These are phyloP conservation scores for Drosophila falleni DNA, from an alignment of 2,888 invertebrate species.

Conservation along the genomic window DNA sequence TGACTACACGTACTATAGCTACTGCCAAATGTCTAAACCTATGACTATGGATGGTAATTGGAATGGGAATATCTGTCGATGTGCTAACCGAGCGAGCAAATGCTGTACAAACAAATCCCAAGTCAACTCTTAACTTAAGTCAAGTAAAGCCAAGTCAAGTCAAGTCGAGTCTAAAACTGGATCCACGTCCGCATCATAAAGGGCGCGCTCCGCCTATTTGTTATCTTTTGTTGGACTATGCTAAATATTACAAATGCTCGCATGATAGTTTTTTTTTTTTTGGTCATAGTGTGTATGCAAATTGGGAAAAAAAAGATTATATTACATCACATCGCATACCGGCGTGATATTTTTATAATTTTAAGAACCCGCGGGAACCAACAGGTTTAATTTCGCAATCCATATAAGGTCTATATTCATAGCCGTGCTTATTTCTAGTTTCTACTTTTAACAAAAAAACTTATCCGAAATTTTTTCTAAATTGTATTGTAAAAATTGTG, in stretches of 20 bases:
- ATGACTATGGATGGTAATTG: conserved; percentile 27
- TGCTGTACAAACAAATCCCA: conserved; percentile 54
- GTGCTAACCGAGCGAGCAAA: conserved; percentile 46
- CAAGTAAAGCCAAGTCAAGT: conserved; percentile 3
- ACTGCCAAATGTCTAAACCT: conserved; percentile 15
- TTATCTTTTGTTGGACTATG: conserved; percentile 7
- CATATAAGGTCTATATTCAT: background rate
- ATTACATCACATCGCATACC: conserved; percentile 23
- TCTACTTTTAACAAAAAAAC: too few relatives aligned
- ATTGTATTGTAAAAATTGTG: too few relatives aligned
- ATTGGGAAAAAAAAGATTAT: conserved; percentile 22
- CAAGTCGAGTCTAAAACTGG: conserved; percentile 16
- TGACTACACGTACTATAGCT: conserved; percentile 72
- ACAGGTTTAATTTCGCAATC: conserved; percentile 14
- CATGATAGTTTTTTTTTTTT: conserved; percentile 4
- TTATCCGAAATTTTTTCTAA: too few relatives aligned
- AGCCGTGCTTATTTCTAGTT: too few relatives aligned
- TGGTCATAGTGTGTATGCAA: conserved; percentile 40
- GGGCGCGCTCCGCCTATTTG: conserved; percentile 43
- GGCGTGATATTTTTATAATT: conserved; percentile 14
- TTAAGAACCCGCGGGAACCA: conserved; percentile 6
- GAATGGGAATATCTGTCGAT: conserved; percentile 38
- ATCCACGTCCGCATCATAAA: conserved; percentile 49
- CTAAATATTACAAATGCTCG: conserved; percentile 16
- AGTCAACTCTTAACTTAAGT: conserved; percentile 10